These are phyloP conservation scores for Penaeus chinensis DNA, from an alignment of 1,140 invertebrate genomes.

Conservation along the genomic window DNA sequence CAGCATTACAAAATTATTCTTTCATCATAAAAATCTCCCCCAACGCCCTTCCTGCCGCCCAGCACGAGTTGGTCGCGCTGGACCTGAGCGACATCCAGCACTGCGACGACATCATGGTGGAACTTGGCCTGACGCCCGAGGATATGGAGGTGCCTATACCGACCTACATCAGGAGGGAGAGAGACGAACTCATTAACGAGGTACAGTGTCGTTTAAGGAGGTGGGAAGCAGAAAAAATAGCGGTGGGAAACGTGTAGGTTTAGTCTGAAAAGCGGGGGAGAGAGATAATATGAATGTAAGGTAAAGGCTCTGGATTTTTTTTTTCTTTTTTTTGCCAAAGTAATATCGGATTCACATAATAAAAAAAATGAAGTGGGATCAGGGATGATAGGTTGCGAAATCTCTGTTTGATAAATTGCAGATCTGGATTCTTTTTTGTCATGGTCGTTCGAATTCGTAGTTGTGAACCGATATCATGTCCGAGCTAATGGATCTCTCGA, in stretches of 20 bases:
- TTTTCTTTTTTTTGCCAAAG: not conserved
- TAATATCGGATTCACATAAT: too few relatives aligned
- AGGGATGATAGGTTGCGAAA: too few relatives aligned
- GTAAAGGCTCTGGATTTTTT: not conserved
- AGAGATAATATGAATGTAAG: too few relatives aligned
- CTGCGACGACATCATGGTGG: constrained; percentile 71
- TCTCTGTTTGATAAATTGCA: not conserved
- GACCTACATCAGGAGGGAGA: constrained; percentile 68
- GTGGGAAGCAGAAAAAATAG: too few relatives aligned
- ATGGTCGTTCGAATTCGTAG: not conserved
- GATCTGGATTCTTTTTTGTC: not conserved
- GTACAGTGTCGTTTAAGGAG: not conserved
- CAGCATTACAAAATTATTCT: too few relatives aligned
- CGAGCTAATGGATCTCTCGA: too few relatives aligned
- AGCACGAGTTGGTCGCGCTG: constrained; percentile 68
- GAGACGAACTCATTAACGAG: constrained; percentile 42
- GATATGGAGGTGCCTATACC: constrained; percentile 72
- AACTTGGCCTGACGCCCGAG: constrained; percentile 70
- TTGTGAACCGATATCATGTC: not conserved
- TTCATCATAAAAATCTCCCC: too few relatives aligned
- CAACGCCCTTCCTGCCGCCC: not conserved
- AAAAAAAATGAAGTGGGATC: not conserved
- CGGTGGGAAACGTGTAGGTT: too few relatives aligned
- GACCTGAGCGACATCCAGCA: constrained; percentile 69
- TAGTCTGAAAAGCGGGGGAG: too few relatives aligned